A percentile compares a stretch with the other conserved stretches of the same genome.
Evolutionary conservation across 2,113 vertebrate species (phyloP).

Genomic region (Sinocyclocheilus grahami): DNA sequence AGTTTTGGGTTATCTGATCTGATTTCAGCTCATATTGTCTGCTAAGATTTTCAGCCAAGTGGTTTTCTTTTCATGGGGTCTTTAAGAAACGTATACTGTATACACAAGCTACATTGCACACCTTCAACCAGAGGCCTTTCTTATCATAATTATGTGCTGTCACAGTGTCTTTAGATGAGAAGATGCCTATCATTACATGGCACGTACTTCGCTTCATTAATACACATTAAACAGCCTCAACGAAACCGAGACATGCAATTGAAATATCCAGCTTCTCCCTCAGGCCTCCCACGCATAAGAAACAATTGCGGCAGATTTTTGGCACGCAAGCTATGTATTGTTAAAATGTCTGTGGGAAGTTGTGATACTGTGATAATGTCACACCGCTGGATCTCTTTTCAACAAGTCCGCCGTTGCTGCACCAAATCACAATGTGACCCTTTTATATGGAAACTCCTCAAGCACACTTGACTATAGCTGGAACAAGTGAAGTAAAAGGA

Average conservation of each 20-base stretch:
- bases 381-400: constrained; percentile 11
- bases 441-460: background rate
- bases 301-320: constrained; percentile 27
- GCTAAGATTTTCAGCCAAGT: too few species aligned
- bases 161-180: background rate
- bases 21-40: background rate
- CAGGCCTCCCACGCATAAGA: constrained; percentile 11
- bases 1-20: background rate
- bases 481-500: constrained; percentile 30
- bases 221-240: constrained; percentile 12
- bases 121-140: background rate
- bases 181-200: constrained; percentile 1
- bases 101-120: background rate
- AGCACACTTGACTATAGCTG: background rate
- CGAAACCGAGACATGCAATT: background rate
- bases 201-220: background rate
- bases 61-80: background rate
- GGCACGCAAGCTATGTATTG: constrained; percentile 18
- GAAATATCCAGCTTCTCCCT: constrained; percentile 22
- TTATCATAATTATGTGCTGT: background rate
- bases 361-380: constrained; percentile 24
- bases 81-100: background rate
- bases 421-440: constrained; percentile 4
- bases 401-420: background rate
- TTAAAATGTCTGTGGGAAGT: constrained; percentile 8